Evolutionary conservation across 2,888 invertebrate genomes (phyloP), one percentile per base, ranked within the genome.

Genomic region (Dysmachus trigonus): DNA sequence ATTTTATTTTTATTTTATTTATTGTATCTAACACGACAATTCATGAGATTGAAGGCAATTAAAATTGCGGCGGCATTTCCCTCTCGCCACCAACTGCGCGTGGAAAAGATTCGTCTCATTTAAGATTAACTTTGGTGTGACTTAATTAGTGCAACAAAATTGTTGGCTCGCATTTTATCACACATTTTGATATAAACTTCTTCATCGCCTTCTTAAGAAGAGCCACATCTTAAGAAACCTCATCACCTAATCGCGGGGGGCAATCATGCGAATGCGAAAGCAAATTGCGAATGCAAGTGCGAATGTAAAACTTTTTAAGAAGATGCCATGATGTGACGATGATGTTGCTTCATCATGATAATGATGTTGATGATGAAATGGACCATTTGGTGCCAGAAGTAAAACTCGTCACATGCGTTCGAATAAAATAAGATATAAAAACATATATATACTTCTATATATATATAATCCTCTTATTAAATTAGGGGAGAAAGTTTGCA

Each of bases 71-170:
- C 27, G 62, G 62, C 47, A n/a, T 62, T 62, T 62, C 13, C 18
- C 62, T 62, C 62, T 62, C 62, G 22, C 62, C 62, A 62, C 62
- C 22, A 22, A 10, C 47, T 62, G 62, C 27, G 62, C 27, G 62
- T 27, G 62, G 22, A 41, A 62, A 18, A 62, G 62, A 62, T 62
- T 15, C 22, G 53, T 33, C 51, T 81, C 81, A 81, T 81, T 81
- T 81, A 81, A 81, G 81, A 53, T 62, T n/a, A 62, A 62, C 81
- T 31, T 18, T 33, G n/a, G 81, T 81, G 81, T 53, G 81, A 31
- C 53, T 81, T 81, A 81, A 81, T 81, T 81, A 81, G 81, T 81
- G 81, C 5, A 10, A 62, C 22, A 62, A 81, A 6, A 51, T 33
- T 81, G 47, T 81, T 81, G 53, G 81, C 81, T 33, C 31, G 62